phyloP scores from a whole-genome alignment of 2,113 vertebrate species.

The Hemiscyllium ocellatum region DNA sequence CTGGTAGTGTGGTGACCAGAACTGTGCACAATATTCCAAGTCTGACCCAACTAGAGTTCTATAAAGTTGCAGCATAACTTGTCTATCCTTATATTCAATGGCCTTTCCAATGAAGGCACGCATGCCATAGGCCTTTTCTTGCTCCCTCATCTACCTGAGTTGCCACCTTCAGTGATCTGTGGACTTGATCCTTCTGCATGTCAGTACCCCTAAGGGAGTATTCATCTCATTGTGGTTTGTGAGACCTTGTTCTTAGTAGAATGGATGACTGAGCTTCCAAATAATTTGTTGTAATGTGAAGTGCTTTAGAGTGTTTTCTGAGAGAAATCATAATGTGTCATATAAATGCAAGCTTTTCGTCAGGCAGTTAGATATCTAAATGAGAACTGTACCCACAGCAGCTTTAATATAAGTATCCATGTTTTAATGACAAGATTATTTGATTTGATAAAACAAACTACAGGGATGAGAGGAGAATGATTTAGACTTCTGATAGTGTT shows the following conservation, averaged over 20 bases:
- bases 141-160: too few species aligned
- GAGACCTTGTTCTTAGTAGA: not conserved
- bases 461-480: not conserved
- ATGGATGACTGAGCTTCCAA: not conserved
- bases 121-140: too few species aligned
- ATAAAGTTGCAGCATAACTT: too few species aligned
- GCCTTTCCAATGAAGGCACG: too few species aligned
- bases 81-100: too few species aligned
- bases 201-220: too few species aligned
- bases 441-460: not conserved
- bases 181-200: too few species aligned
- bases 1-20: too few species aligned
- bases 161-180: too few species aligned
- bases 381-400: not conserved
- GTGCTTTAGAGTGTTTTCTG: not conserved
- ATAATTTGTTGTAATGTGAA: not conserved
- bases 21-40: too few species aligned
- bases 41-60: too few species aligned
- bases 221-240: not conserved
- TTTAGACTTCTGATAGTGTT: slow-evolving; percentile 2
- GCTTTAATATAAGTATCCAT: not conserved
- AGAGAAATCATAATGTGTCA: not conserved
- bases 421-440: not conserved
- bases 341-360: not conserved
- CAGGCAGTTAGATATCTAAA: not conserved